Base-by-base conservation (phyloP, 2,797 vertebrate species). In the Cirrhinus molitorella region DNA sequence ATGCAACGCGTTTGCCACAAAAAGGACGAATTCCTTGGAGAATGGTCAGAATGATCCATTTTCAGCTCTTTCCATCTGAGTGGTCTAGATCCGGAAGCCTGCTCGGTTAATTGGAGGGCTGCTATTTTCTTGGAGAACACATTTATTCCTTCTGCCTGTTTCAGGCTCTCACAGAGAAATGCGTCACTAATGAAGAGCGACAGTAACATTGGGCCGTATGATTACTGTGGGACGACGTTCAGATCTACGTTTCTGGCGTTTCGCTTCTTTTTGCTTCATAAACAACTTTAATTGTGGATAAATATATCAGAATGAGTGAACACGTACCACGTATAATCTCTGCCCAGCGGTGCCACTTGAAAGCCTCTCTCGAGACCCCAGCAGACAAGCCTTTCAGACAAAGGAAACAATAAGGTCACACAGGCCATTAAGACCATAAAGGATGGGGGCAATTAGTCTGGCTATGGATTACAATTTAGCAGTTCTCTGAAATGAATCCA, bases 391-490 rank as follows among this genome's bases (percentile, higher is more conserved):
- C 92, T 93, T 92, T 92, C 85, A 85, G 87, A 88, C 84, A 73
- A 68, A 84, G 88, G 82, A 90, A 93, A 92, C 87, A 85, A 78
- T 86, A 86, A 79, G 87, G 90, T 89, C 90, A 91, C 81, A 70
- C 66, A 88, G 86, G 87, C 82, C 40, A 88, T 92, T 92, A 89
- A 40, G 85, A 83, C 78, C n/a, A 84, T 83, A 88, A 88, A 85
- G 88, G 88, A 92, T 91, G 89, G 85, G 90, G 88, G 88, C 90
- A 92, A 94, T 95, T 94, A 93, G 86, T 79, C 81, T 87, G 86
- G 90, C 90, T 88, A 92, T 90, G 89, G 89, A 93, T 94, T 91
- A 91, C 89, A 92, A 86, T 93, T 91, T 88, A 89, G 80, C 78
- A 81, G 79, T 90, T 85, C 86, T 87, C 82, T 71, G 91, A 88